Conservation (phyloP, 2,888 invertebrate species). For the Elmis aenea region DNA sequence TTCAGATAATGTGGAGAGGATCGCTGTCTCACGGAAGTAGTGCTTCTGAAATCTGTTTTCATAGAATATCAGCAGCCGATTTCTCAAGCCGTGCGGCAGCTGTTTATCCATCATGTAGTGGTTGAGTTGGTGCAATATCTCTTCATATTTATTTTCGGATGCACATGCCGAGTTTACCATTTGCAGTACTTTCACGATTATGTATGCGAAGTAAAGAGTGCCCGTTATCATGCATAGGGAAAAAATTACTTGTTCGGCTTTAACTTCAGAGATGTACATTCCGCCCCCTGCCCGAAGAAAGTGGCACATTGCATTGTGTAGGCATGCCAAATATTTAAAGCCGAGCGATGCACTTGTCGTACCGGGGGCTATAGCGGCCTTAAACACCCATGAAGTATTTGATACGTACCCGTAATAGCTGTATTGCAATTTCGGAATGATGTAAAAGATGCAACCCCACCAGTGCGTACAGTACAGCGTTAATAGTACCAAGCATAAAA, state of each 20-base stretch:
- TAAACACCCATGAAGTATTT: constrained; percentile 15
- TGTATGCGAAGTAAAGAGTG: constrained; percentile 28
- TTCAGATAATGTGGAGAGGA: constrained; percentile 37
- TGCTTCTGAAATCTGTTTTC: constrained; percentile 42
- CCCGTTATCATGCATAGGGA: constrained; percentile 28
- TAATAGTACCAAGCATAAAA: constrained; percentile 13
- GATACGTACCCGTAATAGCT: constrained; percentile 3
- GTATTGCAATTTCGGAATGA: constrained; percentile 16
- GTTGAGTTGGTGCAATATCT: constrained; percentile 42
- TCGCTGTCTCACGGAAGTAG: constrained; percentile 44
- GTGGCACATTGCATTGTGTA: constrained; percentile 28
- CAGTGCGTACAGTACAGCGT: constrained; percentile 20
- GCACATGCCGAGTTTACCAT: constrained; percentile 30
- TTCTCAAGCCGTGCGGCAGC: constrained; percentile 39
- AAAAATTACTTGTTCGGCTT: constrained; percentile 25
- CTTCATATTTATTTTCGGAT: constrained; percentile 43
- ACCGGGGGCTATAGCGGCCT: constrained; percentile 10
- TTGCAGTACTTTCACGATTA: constrained; percentile 37
- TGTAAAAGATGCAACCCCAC: constrained; percentile 22
- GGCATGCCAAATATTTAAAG: constrained; percentile 18
- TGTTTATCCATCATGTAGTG: constrained; percentile 45
- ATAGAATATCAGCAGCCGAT: constrained; percentile 42
- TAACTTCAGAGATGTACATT: constrained; percentile 14
- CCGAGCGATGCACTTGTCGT: constrained; percentile 3
- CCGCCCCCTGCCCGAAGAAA: constrained; percentile 32